Evolutionary conservation across 2,888 invertebrate species (phyloP), one percentile per base, ranked within the genome.

Genomic region (Hirtodrosophila confusa): DNA sequence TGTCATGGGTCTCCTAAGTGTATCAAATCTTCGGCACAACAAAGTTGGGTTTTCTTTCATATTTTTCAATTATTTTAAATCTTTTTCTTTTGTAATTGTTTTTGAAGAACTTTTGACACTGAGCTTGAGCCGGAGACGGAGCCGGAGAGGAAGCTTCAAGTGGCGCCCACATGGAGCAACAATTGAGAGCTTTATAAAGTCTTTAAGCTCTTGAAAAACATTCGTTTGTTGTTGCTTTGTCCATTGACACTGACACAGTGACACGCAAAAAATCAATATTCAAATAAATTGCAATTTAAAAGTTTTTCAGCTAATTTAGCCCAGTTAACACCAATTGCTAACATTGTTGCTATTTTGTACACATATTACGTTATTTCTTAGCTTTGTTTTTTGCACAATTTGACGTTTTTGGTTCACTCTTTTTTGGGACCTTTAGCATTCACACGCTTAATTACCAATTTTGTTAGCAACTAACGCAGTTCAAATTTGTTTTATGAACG

Each of bases 231-330:
- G 58, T 58, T 56, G 33, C 6, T 49, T 27, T 68, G 57, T 66
- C 31, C 56, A 64, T 75, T 75, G 82, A 79, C 82, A 75, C 70
- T 82, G 82, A 83, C 82, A 83, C 79, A 83, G 84, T 83, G 69
- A 64, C 68, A 78, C 69, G 70, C 71, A 69, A 65, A 71, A 80
- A 78, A 76, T 64, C 70, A 69, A 77, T 48, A 64, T 71, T 70
- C 58, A 83, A 84, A 68, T 61, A 75, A 78, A 75, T 72, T 83
- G 85, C 82, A 80, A 68, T 71, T 79, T 49, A 69, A 72, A 48
- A 51, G 24, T 50, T 69, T 69, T 48, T 39, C 1, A 17, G 58
- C 56, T 73, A 57, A 65, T 69, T 47, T 54, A 65, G 45, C 8
- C 24, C 47, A 53, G 36, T 58, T 64, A 57, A 50, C 63, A 40